Conservation (phyloP, 1,140 invertebrate genomes). For the Drosophila elegans region DNA sequence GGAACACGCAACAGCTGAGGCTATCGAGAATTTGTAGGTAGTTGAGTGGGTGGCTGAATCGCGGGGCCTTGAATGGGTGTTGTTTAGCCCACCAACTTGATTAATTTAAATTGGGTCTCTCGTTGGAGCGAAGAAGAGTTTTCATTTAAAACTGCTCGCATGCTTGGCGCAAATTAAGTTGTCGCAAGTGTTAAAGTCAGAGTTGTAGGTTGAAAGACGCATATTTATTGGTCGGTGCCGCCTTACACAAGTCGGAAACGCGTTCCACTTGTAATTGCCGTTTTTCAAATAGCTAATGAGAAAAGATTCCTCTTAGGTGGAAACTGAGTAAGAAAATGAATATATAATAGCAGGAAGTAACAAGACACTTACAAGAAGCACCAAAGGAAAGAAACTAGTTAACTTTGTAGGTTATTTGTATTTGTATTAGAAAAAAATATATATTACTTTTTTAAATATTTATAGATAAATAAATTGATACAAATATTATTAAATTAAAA, state of each 20-base stretch:
- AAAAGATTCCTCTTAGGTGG: slow-evolving; percentile 1
- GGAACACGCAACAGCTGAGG: slow-evolving; percentile 54
- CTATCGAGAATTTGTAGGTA: slow-evolving; percentile 12
- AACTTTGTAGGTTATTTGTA: not conserved
- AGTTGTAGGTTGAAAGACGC: slow-evolving; percentile 29
- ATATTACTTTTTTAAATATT: not conserved
- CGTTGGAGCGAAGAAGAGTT: slow-evolving; percentile 7
- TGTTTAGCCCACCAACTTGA: slow-evolving; percentile 50
- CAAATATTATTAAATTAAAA: too few species aligned
- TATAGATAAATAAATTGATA: too few species aligned
- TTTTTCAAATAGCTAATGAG: slow-evolving; percentile 37
- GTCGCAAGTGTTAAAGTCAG: slow-evolving; percentile 68
- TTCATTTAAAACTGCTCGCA: slow-evolving; percentile 42
- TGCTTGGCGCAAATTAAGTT: slow-evolving; percentile 72
- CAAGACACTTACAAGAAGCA: not conserved
- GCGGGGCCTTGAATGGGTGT: slow-evolving; percentile 12
- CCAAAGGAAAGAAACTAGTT: not conserved
- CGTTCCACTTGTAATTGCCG: slow-evolving; percentile 62
- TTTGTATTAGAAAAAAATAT: not conserved
- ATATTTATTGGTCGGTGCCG: slow-evolving; percentile 42
- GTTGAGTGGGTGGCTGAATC: slow-evolving; percentile 13
- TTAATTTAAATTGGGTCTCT: slow-evolving; percentile 70
- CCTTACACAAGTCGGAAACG: slow-evolving; percentile 55
- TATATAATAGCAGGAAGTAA: slow-evolving; percentile 19
- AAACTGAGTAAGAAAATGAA: slow-evolving; percentile 1